Percentiles rank a stretch among this genome's conserved stretches.
Evolutionary conservation across 2,888 invertebrate genomes (phyloP).

Genomic region (Carpatolechia fugitivella): DNA sequence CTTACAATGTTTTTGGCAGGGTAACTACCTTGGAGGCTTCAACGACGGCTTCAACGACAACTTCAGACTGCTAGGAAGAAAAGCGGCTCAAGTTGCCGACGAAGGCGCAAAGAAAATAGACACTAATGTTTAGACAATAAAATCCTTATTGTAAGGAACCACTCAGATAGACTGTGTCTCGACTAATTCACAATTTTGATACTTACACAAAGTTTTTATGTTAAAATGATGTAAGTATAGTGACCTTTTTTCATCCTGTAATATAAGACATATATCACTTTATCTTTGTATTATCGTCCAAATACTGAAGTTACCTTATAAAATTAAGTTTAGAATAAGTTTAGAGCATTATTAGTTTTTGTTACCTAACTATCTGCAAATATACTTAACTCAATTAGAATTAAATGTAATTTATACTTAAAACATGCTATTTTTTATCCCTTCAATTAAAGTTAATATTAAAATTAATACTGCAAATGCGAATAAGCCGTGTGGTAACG

Average conservation of each 20-base stretch:
- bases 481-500: too few species aligned
- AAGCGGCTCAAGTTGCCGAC: constrained; percentile 39
- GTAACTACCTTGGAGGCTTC: constrained; percentile 54
- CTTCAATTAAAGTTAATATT: too few species aligned
- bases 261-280: too few species aligned
- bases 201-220: too few species aligned
- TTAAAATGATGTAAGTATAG: too few species aligned
- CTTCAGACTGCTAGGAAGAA: constrained; percentile 51
- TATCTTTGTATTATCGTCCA: background rate
- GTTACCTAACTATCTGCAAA: background rate
- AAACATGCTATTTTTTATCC: background rate
- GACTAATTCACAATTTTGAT: too few species aligned
- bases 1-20: constrained; percentile 26
- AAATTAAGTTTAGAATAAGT: background rate
- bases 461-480: too few species aligned
- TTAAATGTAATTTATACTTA: background rate
- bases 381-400: background rate
- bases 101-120: constrained; percentile 45
- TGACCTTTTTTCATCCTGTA: too few species aligned
- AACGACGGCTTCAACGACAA: constrained; percentile 54
- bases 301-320: background rate
- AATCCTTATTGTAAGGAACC: too few species aligned
- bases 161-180: too few species aligned
- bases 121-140: constrained; percentile 13
- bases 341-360: background rate